Evolutionary conservation across 2,888 invertebrate genomes (phyloP), one percentile per base, ranked within the genome.

Genomic region (Harmothoe impar): DNA sequence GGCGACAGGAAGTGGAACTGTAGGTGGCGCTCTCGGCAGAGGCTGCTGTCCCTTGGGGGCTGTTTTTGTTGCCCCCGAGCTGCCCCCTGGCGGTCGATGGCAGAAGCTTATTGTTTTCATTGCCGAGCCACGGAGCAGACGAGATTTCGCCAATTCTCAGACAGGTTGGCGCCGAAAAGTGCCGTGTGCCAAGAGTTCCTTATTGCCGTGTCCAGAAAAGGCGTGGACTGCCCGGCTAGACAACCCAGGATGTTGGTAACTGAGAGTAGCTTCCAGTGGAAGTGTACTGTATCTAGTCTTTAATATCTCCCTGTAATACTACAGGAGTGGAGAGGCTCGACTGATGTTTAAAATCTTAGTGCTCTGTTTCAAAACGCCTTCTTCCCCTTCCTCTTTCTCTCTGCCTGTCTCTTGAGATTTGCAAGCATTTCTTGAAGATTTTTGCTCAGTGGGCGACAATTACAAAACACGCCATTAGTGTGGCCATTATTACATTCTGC

Each of bases 21-120:
- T 81, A 43, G 43, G 81, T 33, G 43, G 43, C 81, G 81, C 81
- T 81, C 20, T 33, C 20, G 81, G 81, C 81, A 43, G 81, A 43
- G 35, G 81, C 81, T 81, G 81, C 17, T 7, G 43, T 43, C 43
- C 81, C 81, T 35, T 17, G 33, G 20, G 81, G 81, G 81, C 33
- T 81, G 43, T 81, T 81, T 81, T 81, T n/a, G 81, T 43, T 43
- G 81, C 81, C 81, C 35, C 81, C 0, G 10, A 35, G 1, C 20
- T 3, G 35, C 35, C 81, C 81, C n/a, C 77, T 43, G 43, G 81
- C 35, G 81, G 81, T 81, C 81, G 81, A 81, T 81, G 10, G 33
- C 81, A 25, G 43, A 77, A 20, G 81, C 81, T 81, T 81, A 81
- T 81, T 81, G 81, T 81, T 81, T 81, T 81, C 35, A 81, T 81